Percentiles rank a stretch among this genome's conserved stretches.
phyloP scores from a whole-genome alignment of 2,797 vertebrate species.

The Yasuhikotakia modesta region DNA sequence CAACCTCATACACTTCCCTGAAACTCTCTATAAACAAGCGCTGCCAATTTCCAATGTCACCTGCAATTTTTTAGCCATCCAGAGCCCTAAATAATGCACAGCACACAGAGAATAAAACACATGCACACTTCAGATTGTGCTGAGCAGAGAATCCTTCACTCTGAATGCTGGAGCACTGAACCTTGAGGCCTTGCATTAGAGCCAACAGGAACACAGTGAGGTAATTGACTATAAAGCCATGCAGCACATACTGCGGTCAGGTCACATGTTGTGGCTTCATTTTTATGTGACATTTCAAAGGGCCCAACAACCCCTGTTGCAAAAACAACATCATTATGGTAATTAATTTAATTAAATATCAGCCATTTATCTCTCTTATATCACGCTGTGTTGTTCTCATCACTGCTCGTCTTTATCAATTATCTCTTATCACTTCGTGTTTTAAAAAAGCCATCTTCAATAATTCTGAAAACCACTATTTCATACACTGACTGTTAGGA shows the following conservation, averaged over 20 bases:
- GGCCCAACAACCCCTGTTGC: neutral
- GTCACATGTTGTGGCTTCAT: neutral
- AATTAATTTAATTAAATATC: neutral
- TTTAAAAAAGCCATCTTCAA: neutral
- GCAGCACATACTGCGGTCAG: neutral
- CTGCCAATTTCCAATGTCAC: slow-evolving; percentile 44
- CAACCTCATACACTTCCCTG: slow-evolving; percentile 12
- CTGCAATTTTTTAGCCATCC: slow-evolving; percentile 43
- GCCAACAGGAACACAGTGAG: neutral
- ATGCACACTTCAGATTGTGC: slow-evolving; percentile 22
- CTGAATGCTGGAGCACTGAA: slow-evolving; percentile 27
- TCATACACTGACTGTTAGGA: too few relatives aligned
- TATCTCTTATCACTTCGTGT: slow-evolving; percentile 2
- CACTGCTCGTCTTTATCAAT: neutral
- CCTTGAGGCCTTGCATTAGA: slow-evolving; percentile 23
- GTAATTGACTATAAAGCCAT: neutral
- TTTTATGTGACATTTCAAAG: slow-evolving; percentile 4
- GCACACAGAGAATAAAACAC: slow-evolving; percentile 24
- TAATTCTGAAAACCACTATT: too few relatives aligned
- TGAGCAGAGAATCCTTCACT: slow-evolving; percentile 24
- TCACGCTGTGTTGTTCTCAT: neutral
- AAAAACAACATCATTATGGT: neutral
- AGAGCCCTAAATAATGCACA: slow-evolving; percentile 43
- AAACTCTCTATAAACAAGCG: slow-evolving; percentile 44
- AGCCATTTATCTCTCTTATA: neutral